phyloP scores from a whole-genome alignment of 2,113 vertebrate species.

The Oncorhynchus nerka region DNA sequence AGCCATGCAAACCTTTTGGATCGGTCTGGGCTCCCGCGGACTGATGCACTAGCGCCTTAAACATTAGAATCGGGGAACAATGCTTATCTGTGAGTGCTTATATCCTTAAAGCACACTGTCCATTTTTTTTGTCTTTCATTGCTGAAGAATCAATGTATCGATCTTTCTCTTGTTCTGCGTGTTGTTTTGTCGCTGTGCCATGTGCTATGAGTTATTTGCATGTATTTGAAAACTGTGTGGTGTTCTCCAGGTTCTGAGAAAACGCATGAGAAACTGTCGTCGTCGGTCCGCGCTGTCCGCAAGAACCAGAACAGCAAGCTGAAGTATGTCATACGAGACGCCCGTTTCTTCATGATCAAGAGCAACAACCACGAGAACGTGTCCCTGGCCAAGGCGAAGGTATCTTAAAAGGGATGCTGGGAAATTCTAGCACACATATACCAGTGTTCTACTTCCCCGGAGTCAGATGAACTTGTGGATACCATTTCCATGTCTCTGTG shows the following conservation, averaged over 20 bases:
- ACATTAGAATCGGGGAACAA: too few relatives aligned
- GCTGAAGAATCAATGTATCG: not conserved
- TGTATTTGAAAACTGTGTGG: too few relatives aligned
- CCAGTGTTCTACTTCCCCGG: not conserved
- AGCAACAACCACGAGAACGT: slow-evolving; percentile 89
- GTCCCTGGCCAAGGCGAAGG: slow-evolving; percentile 87
- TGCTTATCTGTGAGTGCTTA: too few relatives aligned
- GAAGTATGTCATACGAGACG: slow-evolving; percentile 83
- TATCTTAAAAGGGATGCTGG: slow-evolving; percentile 24
- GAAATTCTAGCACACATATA: slow-evolving; percentile 16
- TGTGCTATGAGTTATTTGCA: too few relatives aligned
- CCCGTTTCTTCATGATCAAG: slow-evolving; percentile 87
- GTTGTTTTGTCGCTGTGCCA: not conserved
- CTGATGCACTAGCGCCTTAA: too few relatives aligned
- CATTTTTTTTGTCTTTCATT: too few relatives aligned
- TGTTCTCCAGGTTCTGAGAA: slow-evolving; percentile 88
- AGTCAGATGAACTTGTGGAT: too few relatives aligned
- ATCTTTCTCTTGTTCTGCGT: slow-evolving; percentile 2
- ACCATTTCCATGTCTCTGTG: too few relatives aligned
- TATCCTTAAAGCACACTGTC: too few relatives aligned
- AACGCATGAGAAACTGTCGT: slow-evolving; percentile 97
- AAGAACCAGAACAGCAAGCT: slow-evolving; percentile 90
- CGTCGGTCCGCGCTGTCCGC: slow-evolving; percentile 95
- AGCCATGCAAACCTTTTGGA: too few relatives aligned
- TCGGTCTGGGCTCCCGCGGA: too few relatives aligned